Evolutionary conservation across 2,888 invertebrate species (phyloP).

Genomic region (Drosophila affinis): DNA sequence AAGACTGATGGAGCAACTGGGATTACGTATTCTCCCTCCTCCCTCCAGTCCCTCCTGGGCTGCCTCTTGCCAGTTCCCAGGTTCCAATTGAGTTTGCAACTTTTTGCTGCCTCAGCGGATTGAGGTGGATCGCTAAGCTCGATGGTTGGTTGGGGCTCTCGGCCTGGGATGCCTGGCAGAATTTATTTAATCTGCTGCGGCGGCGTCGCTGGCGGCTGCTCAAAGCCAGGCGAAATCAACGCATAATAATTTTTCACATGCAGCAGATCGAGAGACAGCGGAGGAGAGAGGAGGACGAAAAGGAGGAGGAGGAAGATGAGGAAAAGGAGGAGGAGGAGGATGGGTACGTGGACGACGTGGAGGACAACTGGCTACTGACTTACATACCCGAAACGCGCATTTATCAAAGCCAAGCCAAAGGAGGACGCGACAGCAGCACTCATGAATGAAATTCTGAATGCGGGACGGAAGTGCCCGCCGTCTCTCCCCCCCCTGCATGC

Average conservation of each 20-base stretch:
- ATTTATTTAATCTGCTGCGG: conserved; percentile 77
- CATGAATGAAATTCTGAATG: conserved; percentile 65
- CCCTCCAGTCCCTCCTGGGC: neutral
- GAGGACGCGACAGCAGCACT: conserved; percentile 27
- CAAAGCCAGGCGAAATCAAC: conserved; percentile 71
- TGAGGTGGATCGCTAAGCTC: conserved; percentile 59
- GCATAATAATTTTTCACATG: conserved; percentile 81
- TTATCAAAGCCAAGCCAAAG: conserved; percentile 71
- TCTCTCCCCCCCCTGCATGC: neutral
- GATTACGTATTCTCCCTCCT: conserved; percentile 65
- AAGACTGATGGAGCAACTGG: conserved; percentile 82
- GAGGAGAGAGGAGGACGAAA: conserved; percentile 16
- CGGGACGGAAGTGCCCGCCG: conserved; percentile 30
- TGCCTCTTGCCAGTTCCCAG: conserved; percentile 31
- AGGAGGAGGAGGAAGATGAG: conserved; percentile 38
- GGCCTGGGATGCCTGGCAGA: conserved; percentile 53
- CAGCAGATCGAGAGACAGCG: conserved; percentile 34
- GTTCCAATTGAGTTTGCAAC: conserved; percentile 75
- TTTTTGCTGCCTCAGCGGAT: conserved; percentile 66
- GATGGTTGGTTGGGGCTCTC: conserved; percentile 32
- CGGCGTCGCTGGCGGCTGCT: conserved; percentile 77
- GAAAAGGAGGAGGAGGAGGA: conserved; percentile 37
- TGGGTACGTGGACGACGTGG: conserved; percentile 32
- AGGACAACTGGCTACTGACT: conserved; percentile 72
- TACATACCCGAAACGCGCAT: conserved; percentile 80